Evolutionary conservation across 2,888 invertebrate species (phyloP), one percentile per base, ranked within the genome.

Genomic region (Drosophila antonietae): DNA sequence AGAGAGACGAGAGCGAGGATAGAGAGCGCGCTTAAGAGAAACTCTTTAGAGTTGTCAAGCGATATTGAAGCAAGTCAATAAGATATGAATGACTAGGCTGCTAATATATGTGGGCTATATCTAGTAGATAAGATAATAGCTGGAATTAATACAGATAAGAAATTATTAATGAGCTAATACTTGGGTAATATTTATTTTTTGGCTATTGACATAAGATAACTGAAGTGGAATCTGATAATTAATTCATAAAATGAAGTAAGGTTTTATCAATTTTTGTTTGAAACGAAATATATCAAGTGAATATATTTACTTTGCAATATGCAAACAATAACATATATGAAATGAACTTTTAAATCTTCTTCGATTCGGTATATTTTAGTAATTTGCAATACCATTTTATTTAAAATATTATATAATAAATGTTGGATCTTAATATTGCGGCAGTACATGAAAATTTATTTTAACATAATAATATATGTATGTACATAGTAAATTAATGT

Each of bases 51-150:
- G 78, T 56, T 79, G 77, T 44, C 76, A 41, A 61, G 56, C 56
- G 20, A 4, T 23, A 37, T n/a, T 20, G 5, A 35, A 18, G 18
- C 6, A 18, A 33, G 10, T 15, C 35, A 46, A 60, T 62, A 77
- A 74, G 47, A 41, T 20, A 37, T 28, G 15, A 15, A 39, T 67
- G 52, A 33, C 82, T 80, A 84, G 80, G 82, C 57, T 71, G 43
- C 10, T 10, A 6, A 53, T 64, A 66, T 64, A 71, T 39, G 60
- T 35, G 58, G 10, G 35, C n/a, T 68, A 12, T 61, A 47, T 37
- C 15, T 33, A 56, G 47, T 15, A 74, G 74, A 64, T 74, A 53
- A 75, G 59, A 66, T 65, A 55, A 18, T 15, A 37, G 41, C 62
- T 56, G 44, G 20, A 44, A 33, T 33, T 33, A 37, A 53, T 18